Percentiles rank a stretch among this genome's conserved stretches.
These are phyloP conservation scores for Trematomus bernacchii DNA, from an alignment of 2,797 vertebrate genomes.

Conservation along the genomic window DNA sequence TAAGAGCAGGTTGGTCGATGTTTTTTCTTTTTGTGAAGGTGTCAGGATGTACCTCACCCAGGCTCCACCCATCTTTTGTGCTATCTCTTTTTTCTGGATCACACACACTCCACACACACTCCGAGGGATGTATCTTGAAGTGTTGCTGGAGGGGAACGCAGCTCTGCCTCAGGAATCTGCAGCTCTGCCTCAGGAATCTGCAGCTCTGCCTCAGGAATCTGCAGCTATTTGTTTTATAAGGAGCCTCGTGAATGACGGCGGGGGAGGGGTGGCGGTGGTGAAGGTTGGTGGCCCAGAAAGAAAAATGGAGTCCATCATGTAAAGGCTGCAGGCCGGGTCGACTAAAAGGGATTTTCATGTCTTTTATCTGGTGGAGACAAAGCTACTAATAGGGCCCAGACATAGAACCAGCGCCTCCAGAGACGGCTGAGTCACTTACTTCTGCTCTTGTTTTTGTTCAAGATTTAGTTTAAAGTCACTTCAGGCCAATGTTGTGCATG, in stretches of 20 bases:
- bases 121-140: constrained; percentile 43
- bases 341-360: constrained; percentile 79
- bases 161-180: constrained; percentile 19
- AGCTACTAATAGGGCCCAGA: constrained; percentile 73
- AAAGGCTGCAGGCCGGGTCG: constrained; percentile 70
- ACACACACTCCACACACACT: constrained; percentile 22
- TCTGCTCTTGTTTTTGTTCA: constrained; percentile 59
- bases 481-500: constrained; percentile 37
- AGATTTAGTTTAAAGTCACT: constrained; percentile 49
- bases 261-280: constrained; percentile 19
- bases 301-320: constrained; percentile 70
- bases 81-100: constrained; percentile 27
- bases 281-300: constrained; percentile 47
- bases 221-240: constrained; percentile 76
- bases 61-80: constrained; percentile 68
- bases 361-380: constrained; percentile 73
- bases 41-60: constrained; percentile 73
- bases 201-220: constrained; percentile 58
- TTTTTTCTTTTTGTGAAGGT: constrained; percentile 71
- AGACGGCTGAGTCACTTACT: constrained; percentile 75
- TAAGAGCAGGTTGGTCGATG: constrained; percentile 63
- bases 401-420: constrained; percentile 62
- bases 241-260: constrained; percentile 68
- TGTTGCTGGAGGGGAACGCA: constrained; percentile 30
- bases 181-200: constrained; percentile 46